These are phyloP conservation scores for Strigops habroptila DNA, from an alignment of 2,113 vertebrate species.

Conservation along the genomic window DNA sequence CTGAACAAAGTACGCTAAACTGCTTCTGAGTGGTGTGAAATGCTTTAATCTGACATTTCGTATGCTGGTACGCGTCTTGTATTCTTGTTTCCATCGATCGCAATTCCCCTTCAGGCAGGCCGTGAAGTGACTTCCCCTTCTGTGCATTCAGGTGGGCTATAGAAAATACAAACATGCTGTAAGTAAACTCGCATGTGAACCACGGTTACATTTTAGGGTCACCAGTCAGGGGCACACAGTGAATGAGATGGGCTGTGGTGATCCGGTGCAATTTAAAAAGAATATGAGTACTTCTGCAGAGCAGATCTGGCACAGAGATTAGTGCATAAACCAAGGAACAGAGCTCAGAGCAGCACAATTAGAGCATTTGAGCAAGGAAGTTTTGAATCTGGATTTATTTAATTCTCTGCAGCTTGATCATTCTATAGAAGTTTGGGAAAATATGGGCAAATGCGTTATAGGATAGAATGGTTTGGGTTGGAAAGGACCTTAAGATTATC, in stretches of 20 bases:
- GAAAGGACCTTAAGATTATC: background rate
- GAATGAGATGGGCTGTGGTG: background rate
- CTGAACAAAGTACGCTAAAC: background rate
- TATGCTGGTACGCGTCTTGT: background rate
- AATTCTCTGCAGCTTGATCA: background rate
- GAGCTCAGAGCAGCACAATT: background rate
- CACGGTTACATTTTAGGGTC: background rate
- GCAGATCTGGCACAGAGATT: background rate
- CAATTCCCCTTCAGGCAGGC: background rate
- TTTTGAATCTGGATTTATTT: background rate
- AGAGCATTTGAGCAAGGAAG: background rate
- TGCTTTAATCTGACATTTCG: background rate
- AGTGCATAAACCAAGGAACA: background rate
- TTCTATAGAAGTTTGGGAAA: background rate
- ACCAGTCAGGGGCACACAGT: rapidly evolving
- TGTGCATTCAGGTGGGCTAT: background rate
- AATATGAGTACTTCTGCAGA: background rate
- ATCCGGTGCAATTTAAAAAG: background rate
- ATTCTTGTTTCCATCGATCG: background rate
- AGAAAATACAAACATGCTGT: background rate
- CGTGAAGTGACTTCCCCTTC: background rate
- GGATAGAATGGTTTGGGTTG: background rate
- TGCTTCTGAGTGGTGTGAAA: background rate
- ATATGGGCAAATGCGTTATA: background rate
- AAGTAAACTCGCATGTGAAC: background rate